phyloP scores from a whole-genome alignment of 2,888 invertebrate genomes.

The Drosophila cracens region DNA sequence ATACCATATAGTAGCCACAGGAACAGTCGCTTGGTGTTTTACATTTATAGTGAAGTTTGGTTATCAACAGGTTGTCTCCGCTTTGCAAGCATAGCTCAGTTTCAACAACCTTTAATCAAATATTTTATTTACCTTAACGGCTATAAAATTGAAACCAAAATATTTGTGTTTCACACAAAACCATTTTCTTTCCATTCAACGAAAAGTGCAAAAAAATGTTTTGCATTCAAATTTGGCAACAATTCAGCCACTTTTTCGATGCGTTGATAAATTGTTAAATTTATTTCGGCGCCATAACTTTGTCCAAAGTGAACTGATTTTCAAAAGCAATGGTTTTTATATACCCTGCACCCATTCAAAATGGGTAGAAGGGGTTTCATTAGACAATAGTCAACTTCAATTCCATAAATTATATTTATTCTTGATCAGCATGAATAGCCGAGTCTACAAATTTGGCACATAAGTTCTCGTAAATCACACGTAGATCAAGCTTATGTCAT shows the following conservation, averaged over 20 bases:
- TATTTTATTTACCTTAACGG: not conserved
- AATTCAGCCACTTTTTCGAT: not conserved
- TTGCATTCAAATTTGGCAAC: not conserved
- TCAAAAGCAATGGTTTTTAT: not conserved
- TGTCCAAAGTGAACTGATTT: not conserved
- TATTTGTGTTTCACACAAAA: not conserved
- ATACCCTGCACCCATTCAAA: not conserved
- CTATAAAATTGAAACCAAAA: not conserved
- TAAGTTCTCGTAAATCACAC: too few species aligned
- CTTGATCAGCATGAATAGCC: not conserved
- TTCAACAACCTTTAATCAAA: not conserved
- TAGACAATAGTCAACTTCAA: too few species aligned
- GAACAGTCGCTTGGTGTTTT: not conserved
- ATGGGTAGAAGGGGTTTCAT: not conserved
- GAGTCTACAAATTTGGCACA: too few species aligned
- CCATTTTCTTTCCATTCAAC: not conserved
- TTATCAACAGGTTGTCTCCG: not conserved
- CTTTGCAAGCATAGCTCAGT: not conserved
- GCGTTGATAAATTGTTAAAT: not conserved
- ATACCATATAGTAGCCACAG: not conserved
- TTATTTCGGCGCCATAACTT: not conserved
- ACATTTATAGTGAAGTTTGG: too few species aligned
- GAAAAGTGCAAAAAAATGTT: not conserved
- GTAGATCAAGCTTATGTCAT: too few species aligned
- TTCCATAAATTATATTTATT: not conserved